Conservation (phyloP, 2,797 vertebrate species). For the Argya squamiceps region DNA sequence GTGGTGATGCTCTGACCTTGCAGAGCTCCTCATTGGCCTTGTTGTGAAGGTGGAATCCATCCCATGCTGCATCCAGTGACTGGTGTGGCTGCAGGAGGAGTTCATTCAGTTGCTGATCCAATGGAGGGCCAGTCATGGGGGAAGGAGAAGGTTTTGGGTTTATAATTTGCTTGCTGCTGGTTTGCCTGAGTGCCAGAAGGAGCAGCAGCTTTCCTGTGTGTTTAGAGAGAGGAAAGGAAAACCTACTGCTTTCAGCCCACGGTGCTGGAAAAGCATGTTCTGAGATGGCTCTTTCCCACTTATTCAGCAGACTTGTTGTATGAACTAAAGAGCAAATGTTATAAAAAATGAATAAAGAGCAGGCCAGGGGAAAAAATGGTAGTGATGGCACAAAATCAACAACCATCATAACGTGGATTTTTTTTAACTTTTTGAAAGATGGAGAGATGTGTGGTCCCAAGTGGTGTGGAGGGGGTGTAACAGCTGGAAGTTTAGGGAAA, state of each 20-base stretch:
- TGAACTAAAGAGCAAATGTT: neutral
- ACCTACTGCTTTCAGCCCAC: neutral
- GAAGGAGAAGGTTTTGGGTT: neutral
- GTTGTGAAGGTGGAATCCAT: neutral
- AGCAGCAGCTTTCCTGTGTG: neutral
- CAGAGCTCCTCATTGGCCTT: too few relatives aligned
- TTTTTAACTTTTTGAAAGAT: neutral
- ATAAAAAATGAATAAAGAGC: neutral
- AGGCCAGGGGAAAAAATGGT: neutral
- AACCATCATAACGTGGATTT: rapidly evolving
- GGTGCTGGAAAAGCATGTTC: neutral
- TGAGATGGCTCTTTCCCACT: neutral
- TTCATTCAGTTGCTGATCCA: neutral
- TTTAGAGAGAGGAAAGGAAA: neutral
- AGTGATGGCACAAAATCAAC: neutral
- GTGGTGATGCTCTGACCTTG: too few relatives aligned
- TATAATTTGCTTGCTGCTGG: neutral
- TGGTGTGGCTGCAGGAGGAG: neutral
- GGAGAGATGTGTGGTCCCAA: neutral
- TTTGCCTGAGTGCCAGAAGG: neutral
- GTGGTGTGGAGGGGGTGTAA: neutral
- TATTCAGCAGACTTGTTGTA: neutral
- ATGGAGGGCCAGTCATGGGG: neutral
- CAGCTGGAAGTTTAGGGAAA: neutral
- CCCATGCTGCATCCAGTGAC: neutral